Evolutionary conservation across 2,797 vertebrate genomes (phyloP).

Genomic region (Eulemur rubriventer): DNA sequence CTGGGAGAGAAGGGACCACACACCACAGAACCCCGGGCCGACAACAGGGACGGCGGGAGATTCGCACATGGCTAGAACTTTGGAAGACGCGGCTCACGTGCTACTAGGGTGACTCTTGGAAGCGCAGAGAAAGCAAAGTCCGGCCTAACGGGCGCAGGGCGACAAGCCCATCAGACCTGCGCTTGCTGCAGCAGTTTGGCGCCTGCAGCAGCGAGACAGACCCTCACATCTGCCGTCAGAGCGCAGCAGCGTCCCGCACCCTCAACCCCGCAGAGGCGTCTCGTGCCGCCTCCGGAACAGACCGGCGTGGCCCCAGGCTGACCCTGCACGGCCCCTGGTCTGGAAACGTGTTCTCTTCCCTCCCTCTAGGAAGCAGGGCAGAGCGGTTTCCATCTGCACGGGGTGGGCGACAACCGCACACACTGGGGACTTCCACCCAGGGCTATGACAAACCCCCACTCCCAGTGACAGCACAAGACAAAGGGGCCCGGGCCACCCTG

Average conservation of each 20-base stretch:
- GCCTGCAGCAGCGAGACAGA: background rate
- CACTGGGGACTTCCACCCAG: background rate
- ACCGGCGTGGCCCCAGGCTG: rapidly evolving
- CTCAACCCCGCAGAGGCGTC: rapidly evolving
- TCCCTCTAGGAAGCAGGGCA: background rate
- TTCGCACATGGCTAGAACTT: rapidly evolving
- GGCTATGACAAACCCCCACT: no score
- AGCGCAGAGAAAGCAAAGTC: background rate
- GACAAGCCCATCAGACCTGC: rapidly evolving
- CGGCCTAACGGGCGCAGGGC: rapidly evolving
- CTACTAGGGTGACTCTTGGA: background rate
- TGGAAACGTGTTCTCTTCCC: background rate
- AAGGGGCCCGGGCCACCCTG: no score
- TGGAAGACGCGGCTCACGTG: background rate
- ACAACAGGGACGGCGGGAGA: rapidly evolving
- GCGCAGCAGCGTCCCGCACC: rapidly evolving
- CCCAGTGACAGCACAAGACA: no score
- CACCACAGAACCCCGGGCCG: rapidly evolving
- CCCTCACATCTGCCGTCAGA: rapidly evolving
- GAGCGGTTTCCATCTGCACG: background rate
- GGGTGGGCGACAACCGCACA: no score
- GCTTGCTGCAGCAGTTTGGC: background rate
- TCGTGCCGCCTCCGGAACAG: background rate
- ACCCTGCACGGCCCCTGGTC: rapidly evolving
- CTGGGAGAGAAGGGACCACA: background rate